Evolutionary conservation across 2,888 invertebrate genomes (phyloP).

Genomic region (Spilarctia lutea): DNA sequence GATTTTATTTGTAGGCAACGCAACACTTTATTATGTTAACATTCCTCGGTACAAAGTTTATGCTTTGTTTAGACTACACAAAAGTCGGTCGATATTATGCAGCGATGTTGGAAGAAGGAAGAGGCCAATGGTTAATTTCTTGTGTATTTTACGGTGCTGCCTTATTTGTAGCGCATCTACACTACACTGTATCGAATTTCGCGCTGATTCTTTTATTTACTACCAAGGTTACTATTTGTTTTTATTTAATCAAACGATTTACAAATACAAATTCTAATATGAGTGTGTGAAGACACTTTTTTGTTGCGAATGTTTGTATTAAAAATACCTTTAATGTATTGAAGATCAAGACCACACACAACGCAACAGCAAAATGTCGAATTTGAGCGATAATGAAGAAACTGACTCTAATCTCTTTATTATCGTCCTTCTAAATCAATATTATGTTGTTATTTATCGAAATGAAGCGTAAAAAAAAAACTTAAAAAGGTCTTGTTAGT

Average conservation of each 20-base stretch:
- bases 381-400: background rate
- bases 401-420: too few species aligned
- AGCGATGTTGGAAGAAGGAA: constrained; percentile 11
- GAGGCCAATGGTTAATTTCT: constrained; percentile 2
- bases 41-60: constrained; percentile 31
- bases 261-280: background rate
- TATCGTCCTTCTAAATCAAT: background rate
- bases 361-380: background rate
- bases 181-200: background rate
- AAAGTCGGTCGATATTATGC: constrained; percentile 36
- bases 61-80: constrained; percentile 38
- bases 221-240: background rate
- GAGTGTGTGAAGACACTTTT: background rate
- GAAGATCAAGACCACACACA: background rate
- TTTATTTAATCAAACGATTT: background rate
- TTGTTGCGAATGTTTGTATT: background rate
- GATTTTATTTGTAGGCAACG: constrained; percentile 40
- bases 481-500: too few species aligned
- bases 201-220: background rate
- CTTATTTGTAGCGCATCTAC: constrained; percentile 1
- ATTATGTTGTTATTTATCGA: background rate
- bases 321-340: background rate
- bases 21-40: constrained; percentile 40
- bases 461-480: background rate
- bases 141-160: constrained; percentile 3